These are phyloP conservation scores for Chrysina gloriosa DNA, from an alignment of 2,888 invertebrate genomes.

Conservation along the genomic window DNA sequence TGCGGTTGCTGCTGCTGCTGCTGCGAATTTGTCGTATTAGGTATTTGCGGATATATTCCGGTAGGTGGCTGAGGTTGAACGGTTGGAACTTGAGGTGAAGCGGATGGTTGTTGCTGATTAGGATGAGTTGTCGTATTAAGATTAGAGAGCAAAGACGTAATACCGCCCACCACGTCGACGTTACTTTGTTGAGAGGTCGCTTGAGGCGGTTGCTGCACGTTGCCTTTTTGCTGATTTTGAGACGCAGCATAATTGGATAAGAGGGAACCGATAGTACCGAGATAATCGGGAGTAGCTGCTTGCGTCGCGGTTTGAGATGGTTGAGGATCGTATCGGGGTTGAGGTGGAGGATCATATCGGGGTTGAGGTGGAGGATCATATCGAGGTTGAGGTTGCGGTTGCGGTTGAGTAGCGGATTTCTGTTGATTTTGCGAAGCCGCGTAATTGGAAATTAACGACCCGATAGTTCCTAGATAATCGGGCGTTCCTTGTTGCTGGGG, in stretches of 20 bases:
- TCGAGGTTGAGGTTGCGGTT: not conserved
- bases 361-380: not conserved
- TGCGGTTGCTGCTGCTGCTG: conserved; percentile 15
- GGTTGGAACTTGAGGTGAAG: not conserved
- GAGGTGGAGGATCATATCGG: not conserved
- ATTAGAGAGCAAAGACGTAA: conserved; percentile 27
- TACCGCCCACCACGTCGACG: conserved; percentile 16
- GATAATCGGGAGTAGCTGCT: not conserved
- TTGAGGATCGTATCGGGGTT: not conserved
- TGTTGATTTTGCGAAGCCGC: conserved; percentile 29
- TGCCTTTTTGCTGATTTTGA: conserved; percentile 25
- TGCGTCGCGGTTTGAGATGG: not conserved
- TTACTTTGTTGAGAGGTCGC: conserved; percentile 32
- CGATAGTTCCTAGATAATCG: conserved; percentile 23
- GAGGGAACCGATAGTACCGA: conserved; percentile 11
- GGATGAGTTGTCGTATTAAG: conserved; percentile 3
- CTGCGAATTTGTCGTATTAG: conserved; percentile 23
- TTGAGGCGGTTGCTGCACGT: conserved; percentile 37
- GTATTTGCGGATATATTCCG: conserved; percentile 25
- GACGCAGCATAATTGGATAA: conserved; percentile 26
- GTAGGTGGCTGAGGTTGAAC: conserved; percentile 10
- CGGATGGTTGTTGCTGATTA: not conserved
- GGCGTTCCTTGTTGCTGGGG: conserved; percentile 6
- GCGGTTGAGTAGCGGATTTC: not conserved
- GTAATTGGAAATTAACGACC: conserved; percentile 13